Percentiles rank a stretch among this genome's conserved stretches.
These are phyloP conservation scores for Sebastes dallii DNA, from an alignment of 2,797 vertebrate genomes.

Conservation along the genomic window DNA sequence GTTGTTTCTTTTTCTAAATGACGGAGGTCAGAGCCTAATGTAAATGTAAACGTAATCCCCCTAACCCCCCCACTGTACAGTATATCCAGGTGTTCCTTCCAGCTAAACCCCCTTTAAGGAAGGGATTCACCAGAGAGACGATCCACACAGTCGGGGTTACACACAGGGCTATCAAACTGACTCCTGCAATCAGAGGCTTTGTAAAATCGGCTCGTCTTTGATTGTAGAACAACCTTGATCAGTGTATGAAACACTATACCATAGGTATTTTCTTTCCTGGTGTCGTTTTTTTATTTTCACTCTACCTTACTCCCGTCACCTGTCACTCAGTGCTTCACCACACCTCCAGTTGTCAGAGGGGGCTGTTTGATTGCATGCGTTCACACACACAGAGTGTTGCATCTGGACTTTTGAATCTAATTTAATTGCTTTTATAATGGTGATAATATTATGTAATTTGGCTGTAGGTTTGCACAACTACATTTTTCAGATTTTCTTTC, in stretches of 20 bases:
- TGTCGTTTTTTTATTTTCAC: constrained; percentile 52
- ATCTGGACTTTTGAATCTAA: constrained; percentile 73
- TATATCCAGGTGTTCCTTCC: constrained; percentile 65
- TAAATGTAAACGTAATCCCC: constrained; percentile 35
- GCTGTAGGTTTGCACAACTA: constrained; percentile 79
- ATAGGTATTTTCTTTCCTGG: constrained; percentile 51
- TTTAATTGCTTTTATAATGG: constrained; percentile 76
- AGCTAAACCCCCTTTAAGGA: constrained; percentile 64
- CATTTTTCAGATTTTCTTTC: constrained; percentile 55
- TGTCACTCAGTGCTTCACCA: constrained; percentile 61
- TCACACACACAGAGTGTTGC: constrained; percentile 68
- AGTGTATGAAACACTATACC: constrained; percentile 61
- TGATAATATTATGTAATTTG: constrained; percentile 66
- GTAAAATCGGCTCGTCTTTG: constrained; percentile 67
- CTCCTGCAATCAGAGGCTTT: constrained; percentile 71
- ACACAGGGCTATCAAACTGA: constrained; percentile 73
- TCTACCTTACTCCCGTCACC: constrained; percentile 34
- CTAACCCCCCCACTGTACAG: constrained; percentile 48
- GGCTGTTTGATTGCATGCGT: constrained; percentile 78
- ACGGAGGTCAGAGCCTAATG: constrained; percentile 54
- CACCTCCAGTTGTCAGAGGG: constrained; percentile 46
- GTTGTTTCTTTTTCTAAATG: constrained; percentile 69
- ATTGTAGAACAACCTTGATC: constrained; percentile 60
- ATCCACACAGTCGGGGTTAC: constrained; percentile 54
- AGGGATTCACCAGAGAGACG: constrained; percentile 55